These are phyloP conservation scores for Bombus ignitus DNA, from an alignment of 1,140 invertebrate genomes.

Conservation along the genomic window DNA sequence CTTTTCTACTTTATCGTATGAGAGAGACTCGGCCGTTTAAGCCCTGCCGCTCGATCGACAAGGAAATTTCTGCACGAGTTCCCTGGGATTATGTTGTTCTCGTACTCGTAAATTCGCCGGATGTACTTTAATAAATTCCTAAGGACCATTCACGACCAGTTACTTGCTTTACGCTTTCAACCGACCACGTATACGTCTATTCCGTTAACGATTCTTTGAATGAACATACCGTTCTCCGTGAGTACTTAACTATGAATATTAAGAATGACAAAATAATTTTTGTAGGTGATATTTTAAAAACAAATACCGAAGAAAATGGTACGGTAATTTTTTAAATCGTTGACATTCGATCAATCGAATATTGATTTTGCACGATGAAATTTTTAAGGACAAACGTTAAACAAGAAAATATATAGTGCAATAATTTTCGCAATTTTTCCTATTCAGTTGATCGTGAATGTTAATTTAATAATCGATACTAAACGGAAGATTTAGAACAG, in stretches of 20 bases:
- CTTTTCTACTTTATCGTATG: slow-evolving; percentile 63
- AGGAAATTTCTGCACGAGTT: slow-evolving; percentile 58
- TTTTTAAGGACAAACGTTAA: no score
- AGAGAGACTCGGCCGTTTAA: slow-evolving; percentile 55
- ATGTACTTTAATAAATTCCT: slow-evolving; percentile 29
- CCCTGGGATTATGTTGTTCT: slow-evolving; percentile 51
- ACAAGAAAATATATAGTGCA: no score
- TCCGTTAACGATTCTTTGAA: neutral
- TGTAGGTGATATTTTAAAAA: neutral
- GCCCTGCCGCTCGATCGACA: slow-evolving; percentile 43
- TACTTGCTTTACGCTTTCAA: neutral
- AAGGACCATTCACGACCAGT: neutral
- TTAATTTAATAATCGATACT: no score
- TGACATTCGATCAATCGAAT: no score
- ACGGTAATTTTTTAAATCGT: no score
- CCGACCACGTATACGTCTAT: neutral
- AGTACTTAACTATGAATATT: neutral
- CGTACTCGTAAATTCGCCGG: slow-evolving; percentile 24
- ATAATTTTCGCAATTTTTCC: no score
- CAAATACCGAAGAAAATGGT: no score
- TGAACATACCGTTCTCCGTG: neutral
- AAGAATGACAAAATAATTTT: neutral
- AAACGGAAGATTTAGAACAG: no score
- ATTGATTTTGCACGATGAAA: no score
- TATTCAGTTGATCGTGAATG: no score